These are phyloP conservation scores for Rattus norvegicus DNA, from an alignment of 2,113 vertebrate genomes.

Conservation along the genomic window GRCr8 NC_086019.1:233644501-233645000, in stretches of 20 bases:
- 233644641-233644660: not conserved
- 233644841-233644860: not conserved
- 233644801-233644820: not conserved
- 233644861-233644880: not conserved
- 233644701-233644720: not conserved
- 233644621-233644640: not conserved
- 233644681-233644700: not conserved
- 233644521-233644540: too few species aligned
- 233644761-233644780: not conserved
- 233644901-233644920: not conserved
- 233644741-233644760: not conserved
- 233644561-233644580: not conserved
- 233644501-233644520: not conserved
- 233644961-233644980: not conserved
- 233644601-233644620: not conserved
- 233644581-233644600: not conserved
- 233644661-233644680: not conserved
- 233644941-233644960: not conserved
- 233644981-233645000: not conserved
- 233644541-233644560: too few species aligned
- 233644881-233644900: not conserved
- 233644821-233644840: not conserved
- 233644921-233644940: too few species aligned
- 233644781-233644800: not conserved
- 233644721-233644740: not conserved